These are phyloP conservation scores for Gephyroberyx darwinii DNA, from an alignment of 2,797 vertebrate genomes.

Conservation along the genomic window DNA sequence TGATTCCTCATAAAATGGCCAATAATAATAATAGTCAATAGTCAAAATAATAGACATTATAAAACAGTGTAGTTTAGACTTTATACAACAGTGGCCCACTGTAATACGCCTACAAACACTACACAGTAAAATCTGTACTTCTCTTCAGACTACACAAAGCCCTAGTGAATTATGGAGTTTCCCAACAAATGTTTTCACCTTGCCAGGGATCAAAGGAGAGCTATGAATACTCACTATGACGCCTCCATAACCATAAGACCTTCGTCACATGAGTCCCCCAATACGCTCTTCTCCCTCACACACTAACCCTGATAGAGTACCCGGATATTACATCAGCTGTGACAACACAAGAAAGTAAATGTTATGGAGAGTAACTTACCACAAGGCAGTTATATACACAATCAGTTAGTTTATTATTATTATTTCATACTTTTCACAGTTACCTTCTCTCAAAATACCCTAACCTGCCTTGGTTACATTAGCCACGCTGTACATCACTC, in stretches of 20 bases:
- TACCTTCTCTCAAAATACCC: too few species aligned
- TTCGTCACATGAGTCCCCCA: conserved; percentile 9
- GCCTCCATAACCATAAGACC: not conserved
- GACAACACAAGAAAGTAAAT: not conserved
- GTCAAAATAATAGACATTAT: not conserved
- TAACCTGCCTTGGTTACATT: too few species aligned
- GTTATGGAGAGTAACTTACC: too few species aligned
- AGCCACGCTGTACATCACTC: not conserved
- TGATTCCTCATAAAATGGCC: too few species aligned
- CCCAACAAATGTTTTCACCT: not conserved
- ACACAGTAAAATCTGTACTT: too few species aligned
- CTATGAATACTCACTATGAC: conserved; percentile 34
- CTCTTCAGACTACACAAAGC: not conserved
- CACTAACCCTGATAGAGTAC: conserved; percentile 11
- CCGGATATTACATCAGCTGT: conserved; percentile 18
- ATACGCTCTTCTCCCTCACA: conserved; percentile 20
- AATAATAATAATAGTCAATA: too few species aligned
- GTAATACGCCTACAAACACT: too few species aligned
- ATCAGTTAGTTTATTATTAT: too few species aligned
- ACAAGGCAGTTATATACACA: too few species aligned
- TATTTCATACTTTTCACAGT: too few species aligned
- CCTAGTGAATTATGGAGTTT: not conserved
- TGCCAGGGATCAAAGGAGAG: conserved; percentile 10
- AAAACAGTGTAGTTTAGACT: not conserved
- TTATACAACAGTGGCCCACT: too few species aligned